Evolutionary conservation across 2,888 invertebrate species (phyloP), one percentile per base, ranked within the genome.

Genomic region (Bombylius major): DNA sequence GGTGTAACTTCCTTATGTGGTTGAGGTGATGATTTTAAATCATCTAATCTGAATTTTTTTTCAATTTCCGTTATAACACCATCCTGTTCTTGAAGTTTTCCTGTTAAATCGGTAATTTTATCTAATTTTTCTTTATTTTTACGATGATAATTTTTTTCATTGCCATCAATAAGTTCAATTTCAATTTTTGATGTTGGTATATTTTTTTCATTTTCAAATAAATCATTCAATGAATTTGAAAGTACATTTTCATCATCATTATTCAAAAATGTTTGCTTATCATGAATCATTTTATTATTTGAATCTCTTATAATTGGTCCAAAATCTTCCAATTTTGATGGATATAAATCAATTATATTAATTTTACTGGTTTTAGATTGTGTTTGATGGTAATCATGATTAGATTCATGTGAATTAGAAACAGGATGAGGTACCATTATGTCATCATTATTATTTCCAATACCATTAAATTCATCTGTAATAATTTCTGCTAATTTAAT

Each of bases 1-100:
- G 52, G 14, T 11, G 8, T 8, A 42, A 13, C 47, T 32, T 56
- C 34, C 56, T 32, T 50, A 51, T 60, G 23, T 8, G 61, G 31
- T 8, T 56, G 42, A 4, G 56, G 45, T 44, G 59, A 57, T 36
- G 59, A 49, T 47, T 54, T 59, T 50, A 68, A 67, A 42, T 72
- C 71, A 47, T 67, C 64, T 55, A 70, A 58, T 39, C 68, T 65
- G 60, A 73, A 73, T 55, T 72, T 72, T 54, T 70, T 66, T 62
- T 74, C 73, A 54, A 73, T 73, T 65, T 72, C 72, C 9, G 73
- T 72, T 58, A 74, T 72, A 53, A 72, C 63, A 54, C 69, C 72
- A 62, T 73, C 74, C 57, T 70, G 68, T 54, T 73, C 71, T 49
- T 71, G 72, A 36, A 73, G 59, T 62, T 72, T 69, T 5, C 70